Evolutionary conservation across 2,113 vertebrate genomes (phyloP).

Genomic region (Leucopternis melanops): DNA sequence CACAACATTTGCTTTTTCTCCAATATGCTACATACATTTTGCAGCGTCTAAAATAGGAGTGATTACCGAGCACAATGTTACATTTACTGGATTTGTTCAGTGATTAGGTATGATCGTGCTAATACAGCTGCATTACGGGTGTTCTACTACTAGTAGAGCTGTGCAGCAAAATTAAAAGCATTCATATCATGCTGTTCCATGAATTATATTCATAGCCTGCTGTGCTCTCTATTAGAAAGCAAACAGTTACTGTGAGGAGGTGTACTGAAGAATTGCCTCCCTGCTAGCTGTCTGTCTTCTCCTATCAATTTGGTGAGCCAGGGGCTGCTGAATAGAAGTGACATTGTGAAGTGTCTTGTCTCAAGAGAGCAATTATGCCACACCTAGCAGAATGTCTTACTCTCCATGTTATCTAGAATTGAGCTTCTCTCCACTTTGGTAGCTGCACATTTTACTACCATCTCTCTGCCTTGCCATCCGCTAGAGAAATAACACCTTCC

Average conservation of each 20-base stretch:
- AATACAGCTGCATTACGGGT: neutral
- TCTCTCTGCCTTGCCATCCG: neutral
- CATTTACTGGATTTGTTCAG: neutral
- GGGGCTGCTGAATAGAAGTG: neutral
- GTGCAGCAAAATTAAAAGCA: neutral
- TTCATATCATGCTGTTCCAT: neutral
- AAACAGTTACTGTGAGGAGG: neutral
- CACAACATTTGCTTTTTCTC: neutral
- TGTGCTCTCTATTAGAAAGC: neutral
- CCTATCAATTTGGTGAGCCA: neutral
- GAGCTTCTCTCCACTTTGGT: neutral
- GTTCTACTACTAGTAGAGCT: neutral
- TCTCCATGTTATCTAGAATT: neutral
- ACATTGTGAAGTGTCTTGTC: neutral
- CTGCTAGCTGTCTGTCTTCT: neutral
- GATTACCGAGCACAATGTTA: accelerated
- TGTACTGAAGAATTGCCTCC: neutral
- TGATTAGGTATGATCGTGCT: neutral
- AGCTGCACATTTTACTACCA: neutral
- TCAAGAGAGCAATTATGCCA: neutral
- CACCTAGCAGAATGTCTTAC: neutral
- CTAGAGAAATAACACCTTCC: neutral
- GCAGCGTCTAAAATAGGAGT: neutral
- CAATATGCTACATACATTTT: accelerated
- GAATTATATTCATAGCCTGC: neutral